These are phyloP conservation scores for Diadromus collaris DNA, from an alignment of 2,888 invertebrate species.

Conservation along the genomic window DNA sequence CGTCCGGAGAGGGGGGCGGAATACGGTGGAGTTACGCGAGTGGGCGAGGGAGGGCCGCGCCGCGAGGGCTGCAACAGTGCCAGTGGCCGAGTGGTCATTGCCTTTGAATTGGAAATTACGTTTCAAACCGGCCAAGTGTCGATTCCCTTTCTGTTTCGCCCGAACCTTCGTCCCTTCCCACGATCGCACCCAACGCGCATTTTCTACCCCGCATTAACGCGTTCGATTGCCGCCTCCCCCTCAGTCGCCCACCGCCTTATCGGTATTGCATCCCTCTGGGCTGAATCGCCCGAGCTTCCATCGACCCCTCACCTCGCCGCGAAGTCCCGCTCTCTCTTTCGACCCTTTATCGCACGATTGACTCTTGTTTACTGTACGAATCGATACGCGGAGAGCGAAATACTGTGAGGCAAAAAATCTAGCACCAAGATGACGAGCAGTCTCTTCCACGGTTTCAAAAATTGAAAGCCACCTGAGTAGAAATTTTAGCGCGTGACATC, in stretches of 20 bases:
- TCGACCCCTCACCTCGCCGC: constrained; percentile 36
- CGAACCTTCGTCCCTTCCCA: not conserved
- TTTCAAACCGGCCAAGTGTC: constrained; percentile 74
- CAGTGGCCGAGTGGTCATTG: constrained; percentile 77
- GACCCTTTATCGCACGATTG: constrained; percentile 32
- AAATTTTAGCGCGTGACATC: too few species aligned
- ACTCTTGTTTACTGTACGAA: constrained; percentile 38
- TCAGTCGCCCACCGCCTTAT: constrained; percentile 55
- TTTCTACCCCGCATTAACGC: constrained; percentile 56
- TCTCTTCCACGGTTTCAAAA: not conserved
- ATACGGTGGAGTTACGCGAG: constrained; percentile 49
- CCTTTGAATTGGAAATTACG: constrained; percentile 79
- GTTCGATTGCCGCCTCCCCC: constrained; percentile 42
- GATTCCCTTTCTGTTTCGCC: constrained; percentile 68
- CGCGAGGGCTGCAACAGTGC: constrained; percentile 49
- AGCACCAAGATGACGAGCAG: not conserved
- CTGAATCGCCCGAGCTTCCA: not conserved
- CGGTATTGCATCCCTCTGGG: constrained; percentile 57
- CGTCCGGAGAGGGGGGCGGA: constrained; percentile 40
- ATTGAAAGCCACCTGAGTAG: not conserved
- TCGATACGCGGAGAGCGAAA: constrained; percentile 13
- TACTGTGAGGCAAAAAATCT: not conserved
- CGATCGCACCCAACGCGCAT: constrained; percentile 31
- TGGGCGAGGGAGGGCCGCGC: constrained; percentile 52
- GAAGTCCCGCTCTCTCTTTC: constrained; percentile 39